Conservation (phyloP, 2,797 vertebrate genomes). For the Characodon lateralis region DNA sequence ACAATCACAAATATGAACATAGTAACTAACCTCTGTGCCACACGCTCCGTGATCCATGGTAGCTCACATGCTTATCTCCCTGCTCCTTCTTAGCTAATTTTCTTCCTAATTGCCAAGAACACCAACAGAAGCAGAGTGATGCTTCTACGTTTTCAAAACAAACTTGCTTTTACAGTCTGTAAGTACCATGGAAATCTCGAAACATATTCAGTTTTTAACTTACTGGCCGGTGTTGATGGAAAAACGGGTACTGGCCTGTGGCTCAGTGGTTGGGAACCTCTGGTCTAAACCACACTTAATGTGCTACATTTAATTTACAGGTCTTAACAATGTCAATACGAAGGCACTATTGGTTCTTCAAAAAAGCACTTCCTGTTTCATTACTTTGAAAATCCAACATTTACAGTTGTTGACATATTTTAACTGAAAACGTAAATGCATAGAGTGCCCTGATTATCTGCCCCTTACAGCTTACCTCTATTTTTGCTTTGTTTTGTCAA, state of each 20-base stretch:
- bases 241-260: too few relatives aligned
- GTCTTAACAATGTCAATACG: background rate
- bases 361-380: background rate
- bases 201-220: background rate
- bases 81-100: background rate
- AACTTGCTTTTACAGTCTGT: background rate
- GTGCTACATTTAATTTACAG: background rate
- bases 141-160: background rate
- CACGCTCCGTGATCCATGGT: background rate
- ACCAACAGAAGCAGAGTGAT: background rate
- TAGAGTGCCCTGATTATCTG: background rate
- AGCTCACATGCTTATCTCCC: background rate
- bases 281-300: background rate
- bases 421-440: background rate
- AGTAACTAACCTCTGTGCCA: background rate
- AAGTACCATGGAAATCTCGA: background rate
- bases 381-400: background rate
- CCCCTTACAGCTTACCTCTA: background rate
- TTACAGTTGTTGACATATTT: background rate
- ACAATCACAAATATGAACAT: background rate
- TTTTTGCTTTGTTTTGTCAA: background rate
- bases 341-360: background rate
- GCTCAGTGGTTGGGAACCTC: background rate
- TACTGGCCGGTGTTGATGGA: background rate
- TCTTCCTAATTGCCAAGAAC: background rate